Percentiles rank a stretch among this genome's conserved stretches.
These are phyloP conservation scores for Dynastes tityus DNA, from an alignment of 2,888 invertebrate genomes.

Conservation along the genomic window DNA sequence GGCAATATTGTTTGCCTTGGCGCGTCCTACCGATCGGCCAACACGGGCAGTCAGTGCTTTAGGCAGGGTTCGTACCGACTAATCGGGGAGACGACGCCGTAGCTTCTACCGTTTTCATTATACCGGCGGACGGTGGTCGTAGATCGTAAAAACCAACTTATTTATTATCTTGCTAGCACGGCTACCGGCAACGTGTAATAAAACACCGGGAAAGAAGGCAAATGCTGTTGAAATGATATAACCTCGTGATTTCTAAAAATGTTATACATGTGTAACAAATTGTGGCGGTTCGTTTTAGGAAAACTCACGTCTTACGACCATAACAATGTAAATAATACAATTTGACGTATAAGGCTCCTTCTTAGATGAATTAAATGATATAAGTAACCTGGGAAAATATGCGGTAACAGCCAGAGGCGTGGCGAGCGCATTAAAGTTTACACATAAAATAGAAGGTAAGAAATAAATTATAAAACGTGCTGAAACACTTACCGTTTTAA, in stretches of 20 bases:
- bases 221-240: slow-evolving; percentile 7
- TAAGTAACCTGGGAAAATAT: too few species aligned
- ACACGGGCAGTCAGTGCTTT: neutral
- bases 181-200: slow-evolving; percentile 41
- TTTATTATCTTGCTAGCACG: slow-evolving; percentile 56
- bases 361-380: too few species aligned
- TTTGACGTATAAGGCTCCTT: too few species aligned
- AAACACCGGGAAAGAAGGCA: neutral
- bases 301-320: too few species aligned
- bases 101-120: slow-evolving; percentile 61
- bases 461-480: too few species aligned
- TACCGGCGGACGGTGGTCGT: slow-evolving; percentile 35
- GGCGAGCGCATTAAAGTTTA: too few species aligned
- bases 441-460: too few species aligned
- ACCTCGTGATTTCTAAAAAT: neutral
- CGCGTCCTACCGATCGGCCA: slow-evolving; percentile 15
- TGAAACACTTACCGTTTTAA: too few species aligned
- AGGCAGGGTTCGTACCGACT: slow-evolving; percentile 55
- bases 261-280: neutral
- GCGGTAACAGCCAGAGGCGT: too few species aligned
- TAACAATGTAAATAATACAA: too few species aligned
- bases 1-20: slow-evolving; percentile 62
- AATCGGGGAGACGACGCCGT: slow-evolving; percentile 55
- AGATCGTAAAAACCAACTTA: slow-evolving; percentile 62
- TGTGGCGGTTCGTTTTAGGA: too few species aligned